Evolutionary conservation across 2,888 invertebrate species (phyloP), one percentile per base, ranked within the genome.

Genomic region (Gasteruption jaculator): DNA sequence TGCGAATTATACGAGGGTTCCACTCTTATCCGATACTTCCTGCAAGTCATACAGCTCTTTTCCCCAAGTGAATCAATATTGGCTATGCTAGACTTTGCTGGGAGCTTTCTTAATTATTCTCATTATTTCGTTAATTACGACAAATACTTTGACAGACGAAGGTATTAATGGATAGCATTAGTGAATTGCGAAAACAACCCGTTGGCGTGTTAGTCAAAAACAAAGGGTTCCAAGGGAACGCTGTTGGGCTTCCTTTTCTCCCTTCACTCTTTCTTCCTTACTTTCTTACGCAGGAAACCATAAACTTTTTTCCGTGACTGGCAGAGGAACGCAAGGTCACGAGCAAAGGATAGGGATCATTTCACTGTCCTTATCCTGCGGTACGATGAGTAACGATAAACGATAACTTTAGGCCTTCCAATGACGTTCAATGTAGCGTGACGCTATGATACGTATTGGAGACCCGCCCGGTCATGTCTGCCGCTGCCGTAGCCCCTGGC

Each of bases 131-230:
- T 39, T 52, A 47, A 56, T 56, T 51, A 53, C 60, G 57, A 58
- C 59, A 62, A 65, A 63, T 59, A 64, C 61, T 57, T 61, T 59
- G 65, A 66, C 62, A 61, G 59, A n/a, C n/a, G n/a, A n/a, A n/a
- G n/a, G n/a, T n/a, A n/a, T n/a, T n/a, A n/a, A 41, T 27, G 26
- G 12, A 31, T 32, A 36, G 16, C 16, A 16, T n/a, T n/a, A n/a
- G 61, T 68, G 68, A 68, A 58, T 68, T 67, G 69, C 68, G 67
- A 58, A 65, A 68, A 66, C 64, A 54, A 60, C 62, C 65, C 55
- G 56, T 54, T 46, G 43, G 38, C 40, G 50, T n/a, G n/a, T n/a
- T n/a, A n/a, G n/a, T n/a, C n/a, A n/a, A n/a, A n/a, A n/a, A n/a
- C n/a, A n/a, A n/a, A n/a, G n/a, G n/a, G n/a, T n/a, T n/a, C n/a